Evolutionary conservation across 1,140 invertebrate species (phyloP).

Genomic region (Aphaenogaster rudis): DNA sequence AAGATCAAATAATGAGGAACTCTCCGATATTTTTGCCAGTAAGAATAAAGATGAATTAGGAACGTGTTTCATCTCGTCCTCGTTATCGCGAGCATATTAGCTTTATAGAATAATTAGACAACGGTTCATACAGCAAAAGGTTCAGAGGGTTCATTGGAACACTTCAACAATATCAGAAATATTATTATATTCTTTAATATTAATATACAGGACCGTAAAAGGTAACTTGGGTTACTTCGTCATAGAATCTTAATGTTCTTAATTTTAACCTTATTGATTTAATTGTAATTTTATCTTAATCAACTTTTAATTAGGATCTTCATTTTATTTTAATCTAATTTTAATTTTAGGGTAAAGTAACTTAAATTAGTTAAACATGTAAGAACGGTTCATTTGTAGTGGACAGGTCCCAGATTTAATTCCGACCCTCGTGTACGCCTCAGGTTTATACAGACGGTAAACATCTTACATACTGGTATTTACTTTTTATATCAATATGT

Average conservation of each 20-base stretch:
- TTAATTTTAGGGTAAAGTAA: not conserved
- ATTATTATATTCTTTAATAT: not conserved
- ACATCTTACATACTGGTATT: not conserved
- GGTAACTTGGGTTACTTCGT: not conserved
- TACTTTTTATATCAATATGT: not conserved
- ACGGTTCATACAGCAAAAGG: too few relatives aligned
- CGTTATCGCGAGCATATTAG: not conserved
- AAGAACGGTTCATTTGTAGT: not conserved
- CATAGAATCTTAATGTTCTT: not conserved
- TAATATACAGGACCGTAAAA: not conserved
- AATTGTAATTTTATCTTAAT: not conserved
- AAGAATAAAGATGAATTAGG: not conserved
- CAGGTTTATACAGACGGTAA: not conserved
- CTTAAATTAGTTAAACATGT: not conserved
- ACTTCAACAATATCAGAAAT: not conserved
- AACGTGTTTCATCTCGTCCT: not conserved
- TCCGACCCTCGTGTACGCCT: not conserved
- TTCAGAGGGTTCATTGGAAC: not conserved
- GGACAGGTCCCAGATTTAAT: not conserved
- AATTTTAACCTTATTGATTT: not conserved
- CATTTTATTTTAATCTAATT: not conserved
- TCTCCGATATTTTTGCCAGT: not conserved
- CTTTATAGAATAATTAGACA: not conserved
- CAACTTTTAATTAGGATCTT: not conserved
- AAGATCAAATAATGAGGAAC: too few relatives aligned